Evolutionary conservation across 2,113 vertebrate genomes (phyloP), one percentile per base, ranked within the genome.

Genomic region (Hippocampus guttulatus): DNA sequence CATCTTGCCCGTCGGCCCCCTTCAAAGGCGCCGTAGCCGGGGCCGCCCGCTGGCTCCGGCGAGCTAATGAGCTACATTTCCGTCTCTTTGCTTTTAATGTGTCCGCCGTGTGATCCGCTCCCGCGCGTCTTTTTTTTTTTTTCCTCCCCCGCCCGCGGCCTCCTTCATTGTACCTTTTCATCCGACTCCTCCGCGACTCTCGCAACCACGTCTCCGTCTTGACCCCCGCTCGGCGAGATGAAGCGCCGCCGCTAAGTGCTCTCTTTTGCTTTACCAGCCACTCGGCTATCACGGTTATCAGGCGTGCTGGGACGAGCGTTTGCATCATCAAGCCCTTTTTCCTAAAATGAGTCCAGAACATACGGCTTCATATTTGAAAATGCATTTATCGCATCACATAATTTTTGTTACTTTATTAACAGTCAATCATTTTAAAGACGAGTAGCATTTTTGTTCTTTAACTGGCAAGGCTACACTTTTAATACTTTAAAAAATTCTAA

Each of bases 201-300:
- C n/a, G 8, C 8, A 38, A 38, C 33, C 52, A 8, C 52, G 9
- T 25, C 55, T 58, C 55, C 3, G 54, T 57, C 9, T 57, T 8
- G 54, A 57, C n/a, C 54, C 54, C 20, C 49, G 49, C 49, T 21
- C 18, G 18, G 49, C 49, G 21, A 57, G 23, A 57, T 4, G n/a
- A 57, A 57, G 54, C 54, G 54, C n/a, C 54, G n/a, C 10, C 54
- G 54, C 54, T 57, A 57, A 57, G 54, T 57, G 54, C n/a, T 57
- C n/a, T 25, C 51, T 52, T 49, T 57, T 54, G 51, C 51, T 54
- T 21, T 54, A n/a, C 20, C 9, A n/a, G 51, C 20, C 51, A 8
- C 20, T 55, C 52, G 21, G 23, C n/a, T n/a, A n/a, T 55, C 10
- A 9, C 23, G 21, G 2, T 2, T n/a, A n/a, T 23, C 52, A n/a